These are phyloP conservation scores for Notarius quadriscutis DNA, from an alignment of 2,113 vertebrate genomes.

Conservation along the genomic window DNA sequence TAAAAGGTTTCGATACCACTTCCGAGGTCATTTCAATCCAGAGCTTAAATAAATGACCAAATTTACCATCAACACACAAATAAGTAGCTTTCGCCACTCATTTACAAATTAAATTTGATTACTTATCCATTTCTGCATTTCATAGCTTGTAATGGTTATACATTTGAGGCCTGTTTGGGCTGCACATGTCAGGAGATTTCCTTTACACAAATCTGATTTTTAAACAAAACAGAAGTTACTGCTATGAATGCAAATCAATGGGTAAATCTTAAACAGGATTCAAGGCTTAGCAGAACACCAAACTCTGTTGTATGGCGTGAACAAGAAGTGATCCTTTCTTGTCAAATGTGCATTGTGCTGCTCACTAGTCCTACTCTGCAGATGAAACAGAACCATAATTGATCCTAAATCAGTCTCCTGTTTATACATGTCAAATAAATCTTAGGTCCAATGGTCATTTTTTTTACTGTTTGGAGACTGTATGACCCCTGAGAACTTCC, in stretches of 20 bases:
- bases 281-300: constrained; percentile 59
- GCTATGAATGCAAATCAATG: constrained; percentile 28
- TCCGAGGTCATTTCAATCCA: background rate
- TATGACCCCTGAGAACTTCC: constrained; percentile 55
- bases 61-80: background rate
- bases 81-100: background rate
- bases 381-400: background rate
- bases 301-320: constrained; percentile 35
- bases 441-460: background rate
- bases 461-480: constrained; percentile 23
- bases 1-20: background rate
- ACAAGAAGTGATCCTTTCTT: constrained; percentile 15
- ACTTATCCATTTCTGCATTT: background rate
- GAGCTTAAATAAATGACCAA: constrained; percentile 1
- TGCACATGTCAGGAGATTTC: constrained; percentile 11
- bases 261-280: constrained; percentile 54
- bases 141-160: background rate
- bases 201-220: background rate
- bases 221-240: constrained; percentile 11
- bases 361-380: constrained; percentile 39
- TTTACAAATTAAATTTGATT: background rate
- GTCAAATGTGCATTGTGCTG: constrained; percentile 58
- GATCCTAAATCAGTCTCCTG: background rate
- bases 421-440: background rate
- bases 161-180: background rate